A percentile compares a stretch with the other conserved stretches of the same genome.
phyloP scores from a whole-genome alignment of 1,140 invertebrate genomes.

The Trichonephila clavipes region DNA sequence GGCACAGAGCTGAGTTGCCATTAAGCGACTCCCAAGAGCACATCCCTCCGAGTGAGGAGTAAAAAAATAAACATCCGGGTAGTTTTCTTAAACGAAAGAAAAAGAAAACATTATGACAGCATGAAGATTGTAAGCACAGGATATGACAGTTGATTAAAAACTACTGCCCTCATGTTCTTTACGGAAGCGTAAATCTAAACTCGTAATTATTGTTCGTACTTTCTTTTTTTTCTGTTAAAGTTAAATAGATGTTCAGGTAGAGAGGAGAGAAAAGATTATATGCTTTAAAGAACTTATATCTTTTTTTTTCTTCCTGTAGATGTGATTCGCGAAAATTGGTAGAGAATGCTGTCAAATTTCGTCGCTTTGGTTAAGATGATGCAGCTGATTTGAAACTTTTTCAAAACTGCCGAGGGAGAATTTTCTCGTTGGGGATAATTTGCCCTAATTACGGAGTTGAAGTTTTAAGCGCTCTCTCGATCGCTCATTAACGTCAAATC shows the following conservation, averaged over 20 bases:
- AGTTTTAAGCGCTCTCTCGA: too few relatives aligned
- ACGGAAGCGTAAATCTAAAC: not conserved
- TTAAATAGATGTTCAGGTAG: not conserved
- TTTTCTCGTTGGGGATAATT: too few relatives aligned
- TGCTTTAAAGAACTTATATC: not conserved
- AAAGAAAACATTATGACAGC: slow-evolving; percentile 7
- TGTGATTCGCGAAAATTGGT: not conserved
- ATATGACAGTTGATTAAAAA: not conserved
- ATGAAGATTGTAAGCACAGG: not conserved
- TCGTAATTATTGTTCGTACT: not conserved
- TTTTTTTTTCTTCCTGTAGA: not conserved
- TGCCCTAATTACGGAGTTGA: too few relatives aligned
- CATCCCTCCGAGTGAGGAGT: not conserved
- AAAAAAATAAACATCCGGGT: not conserved
- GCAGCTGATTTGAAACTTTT: too few relatives aligned
- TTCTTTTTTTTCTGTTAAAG: not conserved
- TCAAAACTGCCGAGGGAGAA: too few relatives aligned
- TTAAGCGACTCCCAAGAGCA: not conserved
- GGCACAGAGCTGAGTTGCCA: not conserved
- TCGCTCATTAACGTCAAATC: too few relatives aligned
- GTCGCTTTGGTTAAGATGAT: not conserved
- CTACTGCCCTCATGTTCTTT: not conserved
- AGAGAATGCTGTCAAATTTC: not conserved
- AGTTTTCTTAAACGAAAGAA: not conserved
- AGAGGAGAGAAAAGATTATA: not conserved